Conservation (phyloP, 2,888 invertebrate genomes). For the Clanis bilineata region DNA sequence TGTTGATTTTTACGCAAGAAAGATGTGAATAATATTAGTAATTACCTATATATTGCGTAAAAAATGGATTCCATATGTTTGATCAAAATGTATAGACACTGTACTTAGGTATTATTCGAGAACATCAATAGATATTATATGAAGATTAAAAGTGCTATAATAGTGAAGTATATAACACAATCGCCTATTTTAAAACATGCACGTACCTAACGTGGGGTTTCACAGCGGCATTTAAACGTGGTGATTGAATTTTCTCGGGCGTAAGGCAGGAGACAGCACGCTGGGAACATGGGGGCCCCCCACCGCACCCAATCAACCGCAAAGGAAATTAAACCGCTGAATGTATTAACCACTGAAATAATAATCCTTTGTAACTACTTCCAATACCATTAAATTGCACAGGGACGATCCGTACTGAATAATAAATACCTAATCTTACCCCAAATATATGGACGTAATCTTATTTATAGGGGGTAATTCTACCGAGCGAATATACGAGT, state of each 20-base stretch:
- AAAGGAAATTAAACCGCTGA: conserved; percentile 71
- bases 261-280: conserved; percentile 26
- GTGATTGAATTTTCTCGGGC: conserved; percentile 43
- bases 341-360: conserved; percentile 59
- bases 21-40: too few species aligned
- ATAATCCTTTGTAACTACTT: conserved; percentile 43
- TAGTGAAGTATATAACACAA: too few species aligned
- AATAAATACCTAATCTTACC: conserved; percentile 21
- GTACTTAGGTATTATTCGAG: too few species aligned
- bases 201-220: background rate
- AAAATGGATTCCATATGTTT: too few species aligned
- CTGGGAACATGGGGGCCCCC: conserved; percentile 30
- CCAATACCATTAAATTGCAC: conserved; percentile 36
- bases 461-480: conserved; percentile 18
- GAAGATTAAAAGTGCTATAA: too few species aligned
- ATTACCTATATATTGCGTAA: too few species aligned
- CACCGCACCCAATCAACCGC: conserved; percentile 59
- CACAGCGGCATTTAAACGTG: conserved; percentile 31
- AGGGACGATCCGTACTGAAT: conserved; percentile 18
- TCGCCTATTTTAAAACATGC: background rate
- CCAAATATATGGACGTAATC: conserved; percentile 18
- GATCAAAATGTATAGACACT: too few species aligned
- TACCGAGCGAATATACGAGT: conserved; percentile 6
- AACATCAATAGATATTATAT: too few species aligned
- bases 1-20: too few species aligned